Percentiles rank a stretch among this genome's conserved stretches.
phyloP scores from a whole-genome alignment of 2,797 vertebrate genomes.

The Champsocephalus gunnari region DNA sequence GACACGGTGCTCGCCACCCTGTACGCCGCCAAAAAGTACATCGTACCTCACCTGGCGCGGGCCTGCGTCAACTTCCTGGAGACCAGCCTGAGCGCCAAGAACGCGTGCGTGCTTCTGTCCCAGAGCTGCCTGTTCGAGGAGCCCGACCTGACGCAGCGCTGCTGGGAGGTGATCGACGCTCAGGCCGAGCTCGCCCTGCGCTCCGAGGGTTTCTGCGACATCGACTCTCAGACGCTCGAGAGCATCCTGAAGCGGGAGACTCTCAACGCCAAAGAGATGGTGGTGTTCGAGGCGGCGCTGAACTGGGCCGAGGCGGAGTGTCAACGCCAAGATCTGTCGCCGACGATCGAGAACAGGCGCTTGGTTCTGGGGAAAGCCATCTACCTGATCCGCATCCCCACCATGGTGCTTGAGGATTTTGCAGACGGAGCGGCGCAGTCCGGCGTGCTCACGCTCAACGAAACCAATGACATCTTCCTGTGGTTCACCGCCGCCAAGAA shows the following conservation, averaged over 20 bases:
- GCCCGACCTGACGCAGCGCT: conserved; percentile 95
- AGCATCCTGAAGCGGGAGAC: conserved; percentile 96
- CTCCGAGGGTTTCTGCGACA: conserved; percentile 97
- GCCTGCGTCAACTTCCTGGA: conserved; percentile 98
- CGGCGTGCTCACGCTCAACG: conserved; percentile 93
- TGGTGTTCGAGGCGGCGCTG: conserved; percentile 94
- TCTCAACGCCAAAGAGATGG: conserved; percentile 97
- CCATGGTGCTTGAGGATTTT: conserved; percentile 96
- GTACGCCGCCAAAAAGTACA: conserved; percentile 98
- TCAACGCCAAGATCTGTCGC: conserved; percentile 87
- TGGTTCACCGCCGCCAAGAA: conserved; percentile 98
- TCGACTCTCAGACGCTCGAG: conserved; percentile 94
- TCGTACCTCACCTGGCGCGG: conserved; percentile 95
- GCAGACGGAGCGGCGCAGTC: conserved; percentile 96
- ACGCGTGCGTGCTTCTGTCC: conserved; percentile 96
- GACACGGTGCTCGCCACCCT: conserved; percentile 97
- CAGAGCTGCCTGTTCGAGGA: conserved; percentile 99
- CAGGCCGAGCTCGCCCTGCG: conserved; percentile 96
- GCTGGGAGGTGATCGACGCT: conserved; percentile 97
- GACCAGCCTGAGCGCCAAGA: conserved; percentile 96
- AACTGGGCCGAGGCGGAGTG: conserved; percentile 97
- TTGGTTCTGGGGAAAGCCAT: conserved; percentile 93
- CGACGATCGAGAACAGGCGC: conserved; percentile 93
- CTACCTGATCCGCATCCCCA: conserved; percentile 95
- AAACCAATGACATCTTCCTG: conserved; percentile 98